These are phyloP conservation scores for Catharus ustulatus DNA, from an alignment of 2,797 vertebrate genomes.

Conservation along the genomic window DNA sequence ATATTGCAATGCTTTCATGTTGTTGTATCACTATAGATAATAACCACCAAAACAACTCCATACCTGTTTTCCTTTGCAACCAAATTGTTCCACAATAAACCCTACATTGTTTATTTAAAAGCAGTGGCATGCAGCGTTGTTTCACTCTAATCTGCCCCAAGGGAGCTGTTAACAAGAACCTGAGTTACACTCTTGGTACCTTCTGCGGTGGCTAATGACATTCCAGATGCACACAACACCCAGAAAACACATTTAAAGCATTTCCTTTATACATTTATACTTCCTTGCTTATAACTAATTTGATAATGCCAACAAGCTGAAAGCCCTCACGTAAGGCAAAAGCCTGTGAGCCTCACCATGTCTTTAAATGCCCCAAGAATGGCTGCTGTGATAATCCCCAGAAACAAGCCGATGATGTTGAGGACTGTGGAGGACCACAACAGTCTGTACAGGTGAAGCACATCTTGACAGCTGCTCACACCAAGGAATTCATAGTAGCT, in stretches of 20 bases:
- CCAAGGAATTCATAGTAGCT: conserved; percentile 87
- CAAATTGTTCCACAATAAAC: neutral
- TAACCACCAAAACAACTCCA: neutral
- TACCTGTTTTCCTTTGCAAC: neutral
- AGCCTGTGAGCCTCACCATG: conserved; percentile 68
- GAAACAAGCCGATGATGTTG: conserved; percentile 85
- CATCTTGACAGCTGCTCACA: conserved; percentile 88
- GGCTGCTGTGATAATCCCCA: conserved; percentile 89
- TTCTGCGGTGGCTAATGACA: neutral
- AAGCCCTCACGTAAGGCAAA: neutral
- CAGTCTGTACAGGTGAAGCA: conserved; percentile 87
- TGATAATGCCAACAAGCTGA: neutral
- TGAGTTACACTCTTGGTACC: neutral
- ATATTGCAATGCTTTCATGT: neutral
- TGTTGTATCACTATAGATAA: neutral
- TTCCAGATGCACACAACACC: neutral
- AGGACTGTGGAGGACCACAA: conserved; percentile 90
- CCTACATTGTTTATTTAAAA: neutral
- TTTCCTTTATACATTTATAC: neutral
- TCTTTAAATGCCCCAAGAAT: conserved; percentile 94
- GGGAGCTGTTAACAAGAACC: neutral
- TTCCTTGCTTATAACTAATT: neutral
- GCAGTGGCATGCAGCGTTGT: neutral
- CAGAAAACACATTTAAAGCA: neutral
- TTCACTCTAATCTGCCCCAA: neutral